Percentiles rank a stretch among this genome's conserved stretches.
Evolutionary conservation across 37 sponge, comb jelly and placozoan species (phyloP).

Genomic region (Ianthella basta): DNA sequence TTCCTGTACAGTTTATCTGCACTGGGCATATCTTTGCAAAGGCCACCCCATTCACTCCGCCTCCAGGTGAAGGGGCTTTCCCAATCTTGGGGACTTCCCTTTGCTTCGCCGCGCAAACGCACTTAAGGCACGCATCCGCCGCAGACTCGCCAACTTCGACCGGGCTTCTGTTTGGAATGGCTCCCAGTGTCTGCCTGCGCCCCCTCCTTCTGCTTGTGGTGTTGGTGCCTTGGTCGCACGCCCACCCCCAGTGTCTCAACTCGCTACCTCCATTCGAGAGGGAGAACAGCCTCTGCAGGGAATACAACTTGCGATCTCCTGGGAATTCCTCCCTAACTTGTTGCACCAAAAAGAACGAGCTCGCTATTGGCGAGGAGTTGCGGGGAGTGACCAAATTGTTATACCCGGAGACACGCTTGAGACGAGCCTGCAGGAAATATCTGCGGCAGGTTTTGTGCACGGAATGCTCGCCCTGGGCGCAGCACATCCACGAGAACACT

Average conservation of each 20-base stretch:
- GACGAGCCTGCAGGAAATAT: slow-evolving; percentile 44
- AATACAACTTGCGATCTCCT: slow-evolving; percentile 38
- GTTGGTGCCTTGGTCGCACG: too few species aligned
- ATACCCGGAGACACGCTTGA: not conserved
- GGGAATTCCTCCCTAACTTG: slow-evolving; percentile 41
- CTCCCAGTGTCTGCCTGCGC: too few species aligned
- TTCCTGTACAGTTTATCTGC: slow-evolving; percentile 55
- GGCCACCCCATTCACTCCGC: not conserved
- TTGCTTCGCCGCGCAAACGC: not conserved
- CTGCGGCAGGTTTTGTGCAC: slow-evolving; percentile 56
- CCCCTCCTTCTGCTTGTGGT: too few species aligned
- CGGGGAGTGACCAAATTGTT: not conserved
- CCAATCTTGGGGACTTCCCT: not conserved
- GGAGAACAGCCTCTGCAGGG: slow-evolving; percentile 31
- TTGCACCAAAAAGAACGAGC: slow-evolving; percentile 41
- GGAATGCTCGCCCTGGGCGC: slow-evolving; percentile 72
- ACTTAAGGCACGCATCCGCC: not conserved
- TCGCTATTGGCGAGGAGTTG: slow-evolving; percentile 7
- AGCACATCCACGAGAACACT: slow-evolving; percentile 66
- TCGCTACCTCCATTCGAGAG: slow-evolving; percentile 65
- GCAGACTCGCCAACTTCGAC: too few species aligned
- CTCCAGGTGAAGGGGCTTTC: not conserved
- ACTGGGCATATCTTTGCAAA: slow-evolving; percentile 17
- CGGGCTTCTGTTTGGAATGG: too few species aligned
- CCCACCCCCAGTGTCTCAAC: slow-evolving; percentile 81